Conservation (phyloP, 2,113 vertebrate genomes). For the Malurus alboscapulatus region DNA sequence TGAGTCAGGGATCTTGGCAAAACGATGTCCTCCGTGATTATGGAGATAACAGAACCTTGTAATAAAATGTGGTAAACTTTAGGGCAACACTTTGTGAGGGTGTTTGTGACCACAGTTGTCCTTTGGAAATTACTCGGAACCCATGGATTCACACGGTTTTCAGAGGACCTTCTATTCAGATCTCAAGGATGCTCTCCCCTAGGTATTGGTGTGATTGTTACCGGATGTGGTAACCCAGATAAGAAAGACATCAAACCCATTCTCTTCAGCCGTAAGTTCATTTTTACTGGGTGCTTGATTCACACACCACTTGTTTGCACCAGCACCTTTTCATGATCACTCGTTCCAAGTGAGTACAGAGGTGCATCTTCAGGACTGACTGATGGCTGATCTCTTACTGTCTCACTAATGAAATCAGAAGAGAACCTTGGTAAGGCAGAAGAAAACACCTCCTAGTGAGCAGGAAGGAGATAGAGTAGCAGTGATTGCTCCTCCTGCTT, state of each 20-base stretch:
- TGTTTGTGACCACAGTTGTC: background rate
- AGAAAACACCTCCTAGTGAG: background rate
- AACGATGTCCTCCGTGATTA: background rate
- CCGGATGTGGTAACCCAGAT: rapidly evolving
- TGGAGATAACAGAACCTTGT: background rate
- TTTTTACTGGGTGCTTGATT: background rate
- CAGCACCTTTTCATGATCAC: background rate
- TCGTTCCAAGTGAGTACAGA: background rate
- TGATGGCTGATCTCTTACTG: background rate
- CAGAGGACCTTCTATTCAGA: background rate
- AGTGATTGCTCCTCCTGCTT: background rate
- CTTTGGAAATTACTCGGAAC: background rate
- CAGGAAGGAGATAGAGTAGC: background rate
- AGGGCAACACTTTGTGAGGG: background rate
- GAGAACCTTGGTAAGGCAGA: background rate
- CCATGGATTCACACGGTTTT: background rate
- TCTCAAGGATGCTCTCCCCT: background rate
- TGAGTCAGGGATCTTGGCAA: background rate
- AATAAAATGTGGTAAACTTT: background rate
- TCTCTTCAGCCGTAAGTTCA: rapidly evolving
- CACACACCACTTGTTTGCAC: rapidly evolving
- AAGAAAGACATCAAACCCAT: background rate
- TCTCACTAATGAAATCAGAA: background rate
- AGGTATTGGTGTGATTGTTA: background rate
- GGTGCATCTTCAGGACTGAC: background rate